Conservation (phyloP, 2,113 vertebrate species). For the Epinephelus fuscoguttatus region DNA sequence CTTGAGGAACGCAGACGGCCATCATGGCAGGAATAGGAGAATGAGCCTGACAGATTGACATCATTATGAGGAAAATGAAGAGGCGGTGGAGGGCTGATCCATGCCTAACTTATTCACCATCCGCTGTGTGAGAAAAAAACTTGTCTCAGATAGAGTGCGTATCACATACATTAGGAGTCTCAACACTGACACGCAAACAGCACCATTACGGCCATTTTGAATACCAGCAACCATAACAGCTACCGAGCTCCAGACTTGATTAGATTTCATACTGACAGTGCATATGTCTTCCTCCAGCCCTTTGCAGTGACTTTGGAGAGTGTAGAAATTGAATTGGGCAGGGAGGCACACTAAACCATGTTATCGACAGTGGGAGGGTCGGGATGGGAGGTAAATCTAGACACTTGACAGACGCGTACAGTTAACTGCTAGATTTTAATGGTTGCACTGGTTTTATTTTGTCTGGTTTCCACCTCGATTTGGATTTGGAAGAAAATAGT, state of each 20-base stretch:
- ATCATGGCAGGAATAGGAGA: background rate
- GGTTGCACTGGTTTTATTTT: background rate
- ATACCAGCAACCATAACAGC: constrained; percentile 63
- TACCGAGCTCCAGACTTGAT: constrained; percentile 69
- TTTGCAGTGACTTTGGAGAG: constrained; percentile 51
- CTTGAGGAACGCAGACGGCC: constrained; percentile 29
- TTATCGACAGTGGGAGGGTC: constrained; percentile 69
- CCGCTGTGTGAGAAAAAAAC: constrained; percentile 17
- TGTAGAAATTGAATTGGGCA: constrained; percentile 69
- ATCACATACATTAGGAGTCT: constrained; percentile 61
- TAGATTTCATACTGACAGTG: constrained; percentile 79
- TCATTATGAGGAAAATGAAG: constrained; percentile 7
- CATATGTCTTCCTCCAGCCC: constrained; percentile 77
- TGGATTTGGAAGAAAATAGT: background rate
- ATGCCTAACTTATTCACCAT: constrained; percentile 21
- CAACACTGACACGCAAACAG: constrained; percentile 59
- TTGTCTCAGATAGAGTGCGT: constrained; percentile 7
- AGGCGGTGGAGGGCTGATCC: background rate
- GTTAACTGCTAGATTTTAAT: background rate
- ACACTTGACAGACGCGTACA: constrained; percentile 20
- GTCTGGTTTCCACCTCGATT: background rate
- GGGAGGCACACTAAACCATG: constrained; percentile 61
- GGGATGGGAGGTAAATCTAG: constrained; percentile 40
- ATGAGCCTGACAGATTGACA: constrained; percentile 17
- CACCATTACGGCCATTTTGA: constrained; percentile 64